Evolutionary conservation across 2,888 invertebrate species (phyloP).

Genomic region (Ectemnius cavifrons): DNA sequence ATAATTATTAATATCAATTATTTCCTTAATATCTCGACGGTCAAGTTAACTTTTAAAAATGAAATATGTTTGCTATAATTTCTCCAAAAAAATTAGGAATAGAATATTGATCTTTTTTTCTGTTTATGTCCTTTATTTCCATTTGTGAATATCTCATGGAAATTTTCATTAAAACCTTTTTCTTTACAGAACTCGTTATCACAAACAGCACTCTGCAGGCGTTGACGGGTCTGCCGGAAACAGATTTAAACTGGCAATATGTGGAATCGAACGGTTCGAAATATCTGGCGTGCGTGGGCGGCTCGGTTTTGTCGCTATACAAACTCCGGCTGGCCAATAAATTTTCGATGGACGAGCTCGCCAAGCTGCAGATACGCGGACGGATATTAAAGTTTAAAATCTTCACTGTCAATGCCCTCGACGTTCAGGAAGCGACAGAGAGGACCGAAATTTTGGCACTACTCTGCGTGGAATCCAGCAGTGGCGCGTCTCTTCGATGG

Average conservation of each 20-base stretch:
- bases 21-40: not conserved
- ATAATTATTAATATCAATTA: not conserved
- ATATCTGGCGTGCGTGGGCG: slow-evolving; percentile 51
- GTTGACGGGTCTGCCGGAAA: slow-evolving; percentile 34
- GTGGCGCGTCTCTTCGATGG: slow-evolving; percentile 67
- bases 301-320: slow-evolving; percentile 50
- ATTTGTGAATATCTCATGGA: too few species aligned
- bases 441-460: slow-evolving; percentile 53
- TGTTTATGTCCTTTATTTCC: too few species aligned
- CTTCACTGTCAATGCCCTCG: slow-evolving; percentile 45
- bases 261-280: slow-evolving; percentile 38
- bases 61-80: not conserved
- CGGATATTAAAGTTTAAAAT: slow-evolving; percentile 63
- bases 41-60: not conserved
- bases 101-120: too few species aligned
- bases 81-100: not conserved
- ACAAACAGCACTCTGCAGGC: slow-evolving; percentile 47
- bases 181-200: slow-evolving; percentile 59
- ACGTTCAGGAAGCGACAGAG: too few species aligned
- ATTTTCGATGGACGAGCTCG: not conserved
- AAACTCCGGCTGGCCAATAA: slow-evolving; percentile 39
- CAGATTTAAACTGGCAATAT: slow-evolving; percentile 56
- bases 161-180: not conserved
- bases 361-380: slow-evolving; percentile 13
- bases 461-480: slow-evolving; percentile 56